Conservation (phyloP, 2,888 invertebrate genomes). For the Phyllotreta striolata region DNA sequence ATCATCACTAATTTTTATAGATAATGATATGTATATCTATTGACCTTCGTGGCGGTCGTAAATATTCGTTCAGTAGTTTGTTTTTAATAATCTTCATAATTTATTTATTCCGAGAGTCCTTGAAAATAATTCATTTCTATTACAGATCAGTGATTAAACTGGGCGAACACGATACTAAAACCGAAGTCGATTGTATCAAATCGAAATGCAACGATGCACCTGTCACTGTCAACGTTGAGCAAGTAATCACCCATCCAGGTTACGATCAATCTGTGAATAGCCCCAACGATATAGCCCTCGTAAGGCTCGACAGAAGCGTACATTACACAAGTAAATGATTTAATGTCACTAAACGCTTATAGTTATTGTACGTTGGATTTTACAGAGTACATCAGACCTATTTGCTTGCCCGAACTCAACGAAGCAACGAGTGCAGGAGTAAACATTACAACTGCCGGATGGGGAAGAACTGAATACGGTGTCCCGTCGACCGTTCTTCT, state of each 20-base stretch:
- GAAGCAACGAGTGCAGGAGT: slow-evolving; percentile 26
- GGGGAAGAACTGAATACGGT: slow-evolving; percentile 63
- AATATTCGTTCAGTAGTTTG: neutral
- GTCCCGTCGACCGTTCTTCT: slow-evolving; percentile 44
- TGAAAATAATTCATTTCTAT: slow-evolving; percentile 4
- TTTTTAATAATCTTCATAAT: too few species aligned
- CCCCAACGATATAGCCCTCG: slow-evolving; percentile 59
- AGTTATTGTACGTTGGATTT: slow-evolving; percentile 33
- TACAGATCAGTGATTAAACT: slow-evolving; percentile 52
- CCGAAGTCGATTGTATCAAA: slow-evolving; percentile 59
- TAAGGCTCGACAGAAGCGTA: slow-evolving; percentile 58
- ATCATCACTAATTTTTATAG: too few species aligned
- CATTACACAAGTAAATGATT: slow-evolving; percentile 59
- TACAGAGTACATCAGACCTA: slow-evolving; percentile 55
- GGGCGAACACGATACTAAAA: slow-evolving; percentile 62
- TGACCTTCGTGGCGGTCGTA: neutral
- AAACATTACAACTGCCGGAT: slow-evolving; percentile 61
- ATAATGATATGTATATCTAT: too few species aligned
- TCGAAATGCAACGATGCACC: slow-evolving; percentile 48
- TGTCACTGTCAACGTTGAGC: slow-evolving; percentile 50
- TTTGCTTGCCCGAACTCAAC: slow-evolving; percentile 50
- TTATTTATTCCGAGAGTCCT: neutral
- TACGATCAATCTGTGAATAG: slow-evolving; percentile 46
- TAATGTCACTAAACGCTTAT: neutral
- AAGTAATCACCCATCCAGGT: slow-evolving; percentile 46